Percentiles rank a stretch among this genome's conserved stretches.
Evolutionary conservation across 2,113 vertebrate genomes (phyloP).

Genomic region (Excalfactoria chinensis): DNA sequence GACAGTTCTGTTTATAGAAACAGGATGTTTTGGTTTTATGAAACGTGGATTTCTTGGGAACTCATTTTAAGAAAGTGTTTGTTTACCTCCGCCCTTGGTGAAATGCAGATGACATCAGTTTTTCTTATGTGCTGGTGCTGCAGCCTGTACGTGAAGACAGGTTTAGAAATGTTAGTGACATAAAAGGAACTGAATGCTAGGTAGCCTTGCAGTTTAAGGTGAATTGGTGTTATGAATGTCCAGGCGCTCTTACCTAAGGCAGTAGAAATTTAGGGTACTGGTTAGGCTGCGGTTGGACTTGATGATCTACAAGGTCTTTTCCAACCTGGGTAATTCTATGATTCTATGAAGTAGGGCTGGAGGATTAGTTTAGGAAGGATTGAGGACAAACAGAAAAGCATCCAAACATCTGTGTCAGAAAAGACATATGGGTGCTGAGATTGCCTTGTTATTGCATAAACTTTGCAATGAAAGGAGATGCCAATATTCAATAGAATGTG

Average conservation of each 20-base stretch:
- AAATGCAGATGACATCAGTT: constrained; percentile 47
- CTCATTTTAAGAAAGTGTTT: constrained; percentile 57
- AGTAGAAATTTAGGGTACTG: no score
- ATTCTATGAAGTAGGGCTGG: no score
- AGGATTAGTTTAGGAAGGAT: neutral
- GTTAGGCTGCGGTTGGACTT: no score
- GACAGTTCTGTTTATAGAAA: constrained; percentile 47
- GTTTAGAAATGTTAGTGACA: neutral
- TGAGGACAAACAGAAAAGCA: neutral
- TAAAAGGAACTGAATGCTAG: neutral
- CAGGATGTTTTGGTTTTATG: constrained; percentile 68
- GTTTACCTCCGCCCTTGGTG: constrained; percentile 38
- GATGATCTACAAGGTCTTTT: no score
- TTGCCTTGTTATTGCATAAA: neutral
- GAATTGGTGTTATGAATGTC: neutral
- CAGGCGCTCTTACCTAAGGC: neutral
- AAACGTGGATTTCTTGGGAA: constrained; percentile 51
- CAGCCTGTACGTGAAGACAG: neutral
- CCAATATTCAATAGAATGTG: neutral
- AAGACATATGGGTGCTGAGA: neutral
- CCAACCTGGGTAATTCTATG: no score
- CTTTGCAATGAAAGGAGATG: neutral
- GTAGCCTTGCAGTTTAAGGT: neutral
- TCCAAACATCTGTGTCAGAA: neutral
- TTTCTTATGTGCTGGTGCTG: constrained; percentile 28